Conservation (phyloP, 1,140 invertebrate species). For the Conus betulinus region DNA sequence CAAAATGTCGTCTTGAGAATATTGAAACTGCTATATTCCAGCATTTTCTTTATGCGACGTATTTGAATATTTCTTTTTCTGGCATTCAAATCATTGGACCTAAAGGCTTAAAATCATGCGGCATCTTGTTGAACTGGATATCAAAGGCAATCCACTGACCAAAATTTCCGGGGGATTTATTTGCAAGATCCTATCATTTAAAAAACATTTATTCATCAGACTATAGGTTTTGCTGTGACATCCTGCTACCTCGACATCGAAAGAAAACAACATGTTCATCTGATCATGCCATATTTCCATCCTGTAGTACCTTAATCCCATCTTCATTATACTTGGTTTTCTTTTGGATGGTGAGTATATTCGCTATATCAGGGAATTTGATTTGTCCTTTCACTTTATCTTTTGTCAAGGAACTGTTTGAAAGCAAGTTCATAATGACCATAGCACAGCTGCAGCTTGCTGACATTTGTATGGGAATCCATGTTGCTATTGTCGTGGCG, state of each 20-base stretch:
- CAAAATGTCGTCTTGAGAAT: not conserved
- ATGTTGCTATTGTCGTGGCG: slow-evolving; percentile 47
- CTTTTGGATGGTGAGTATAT: slow-evolving; percentile 38
- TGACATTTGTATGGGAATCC: slow-evolving; percentile 58
- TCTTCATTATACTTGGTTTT: slow-evolving; percentile 33
- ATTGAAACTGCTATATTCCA: slow-evolving; percentile 6
- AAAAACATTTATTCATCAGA: slow-evolving; percentile 36
- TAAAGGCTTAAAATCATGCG: not conserved
- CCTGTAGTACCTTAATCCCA: slow-evolving; percentile 48
- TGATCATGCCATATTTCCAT: slow-evolving; percentile 43
- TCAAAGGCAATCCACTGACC: not conserved
- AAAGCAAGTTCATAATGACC: slow-evolving; percentile 13
- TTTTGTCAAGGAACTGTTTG: not conserved
- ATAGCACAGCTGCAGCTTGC: slow-evolving; percentile 63
- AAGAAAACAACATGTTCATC: slow-evolving; percentile 41
- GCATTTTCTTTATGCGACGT: not conserved
- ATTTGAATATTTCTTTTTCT: not conserved
- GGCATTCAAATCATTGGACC: not conserved
- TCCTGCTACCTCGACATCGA: not conserved
- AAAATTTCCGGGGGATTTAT: slow-evolving; percentile 29
- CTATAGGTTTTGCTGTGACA: slow-evolving; percentile 19
- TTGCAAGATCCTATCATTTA: slow-evolving; percentile 39
- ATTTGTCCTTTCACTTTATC: slow-evolving; percentile 38
- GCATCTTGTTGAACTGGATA: not conserved
- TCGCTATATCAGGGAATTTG: slow-evolving; percentile 48